Evolutionary conservation across 2,797 vertebrate genomes (phyloP), one percentile per base, ranked within the genome.

Genomic region (Macropus fuliginosus): DNA sequence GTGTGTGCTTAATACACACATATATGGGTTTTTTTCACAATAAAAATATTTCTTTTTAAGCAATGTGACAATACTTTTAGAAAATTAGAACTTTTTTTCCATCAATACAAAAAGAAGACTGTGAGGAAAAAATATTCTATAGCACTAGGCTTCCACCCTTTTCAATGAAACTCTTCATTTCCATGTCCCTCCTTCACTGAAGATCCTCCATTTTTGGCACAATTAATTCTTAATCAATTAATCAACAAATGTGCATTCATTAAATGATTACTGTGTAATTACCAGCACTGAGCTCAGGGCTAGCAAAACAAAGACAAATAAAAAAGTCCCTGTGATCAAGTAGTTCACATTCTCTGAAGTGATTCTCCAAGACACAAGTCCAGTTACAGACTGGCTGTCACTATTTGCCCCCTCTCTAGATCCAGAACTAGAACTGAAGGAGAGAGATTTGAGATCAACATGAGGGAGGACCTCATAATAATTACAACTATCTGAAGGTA

Each of bases 1-100:
- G 0, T 56, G 16, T 18, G 5, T 21, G 46, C 46, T 46, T 46
- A 57, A 6, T 52, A 52, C 52, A 52, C 6, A 52, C 11, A n/a
- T 28, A 40, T 95, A 11, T 52, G 92, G 16, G 95, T 81, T 95
- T 91, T 66, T 81, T 81, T 54, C 90, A 55, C 4, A 55, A 91
- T 31, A 9, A 54, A 91, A 91, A 91, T 52, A 91, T 91, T 54
- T 13, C 5, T 74, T 90, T 54, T 52, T 91, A 34, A 54, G 31
- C 28, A 18, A 54, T 29, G 54, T 31, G 12, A 55, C 52, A 91
- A 87, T 87, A 87, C 9, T 87, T 81, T 46, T 46, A 87, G 18
- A 46, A 87, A 87, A 50, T 50, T 10, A 87, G 3, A 46, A 1
- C 27, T 10, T 81, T 27, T 46, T 87, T 87, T 24, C 46, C 40